Evolutionary conservation across 2,113 vertebrate species (phyloP).

Genomic region (Cynocephalus volans): DNA sequence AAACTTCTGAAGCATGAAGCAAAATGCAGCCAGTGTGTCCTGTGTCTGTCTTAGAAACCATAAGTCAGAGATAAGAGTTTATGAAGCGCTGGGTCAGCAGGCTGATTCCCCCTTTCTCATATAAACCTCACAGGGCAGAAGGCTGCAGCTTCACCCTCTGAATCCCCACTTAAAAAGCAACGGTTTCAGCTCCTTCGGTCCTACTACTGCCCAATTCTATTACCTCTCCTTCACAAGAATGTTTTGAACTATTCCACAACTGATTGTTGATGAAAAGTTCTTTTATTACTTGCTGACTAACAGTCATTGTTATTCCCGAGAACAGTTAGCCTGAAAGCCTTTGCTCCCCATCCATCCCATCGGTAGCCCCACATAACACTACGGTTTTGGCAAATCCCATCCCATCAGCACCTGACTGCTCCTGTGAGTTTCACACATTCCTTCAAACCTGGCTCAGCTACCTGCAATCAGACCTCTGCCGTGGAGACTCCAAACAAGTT

Average conservation of each 20-base stretch:
- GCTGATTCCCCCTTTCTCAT: slow-evolving; percentile 54
- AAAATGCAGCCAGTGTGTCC: slow-evolving; percentile 62
- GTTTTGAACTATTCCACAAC: slow-evolving; percentile 50
- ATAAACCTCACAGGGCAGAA: slow-evolving; percentile 1
- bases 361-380: neutral
- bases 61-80: slow-evolving; percentile 77
- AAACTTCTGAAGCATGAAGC: slow-evolving; percentile 82
- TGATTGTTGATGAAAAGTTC: slow-evolving; percentile 35
- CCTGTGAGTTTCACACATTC: neutral
- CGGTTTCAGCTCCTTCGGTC: neutral
- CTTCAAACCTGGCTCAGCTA: neutral
- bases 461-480: neutral
- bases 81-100: slow-evolving; percentile 53
- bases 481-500: neutral
- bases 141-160: slow-evolving; percentile 1
- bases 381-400: neutral
- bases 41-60: slow-evolving; percentile 2
- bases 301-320: neutral
- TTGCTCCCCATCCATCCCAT: neutral
- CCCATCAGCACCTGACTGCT: neutral
- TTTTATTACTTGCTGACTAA: slow-evolving; percentile 37
- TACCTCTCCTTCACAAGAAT: slow-evolving; percentile 37
- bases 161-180: slow-evolving; percentile 10
- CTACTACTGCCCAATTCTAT: neutral
- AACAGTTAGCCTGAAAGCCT: neutral